Base-by-base conservation (phyloP, 2,797 vertebrate species). In the Tolypeutes matacus region DNA sequence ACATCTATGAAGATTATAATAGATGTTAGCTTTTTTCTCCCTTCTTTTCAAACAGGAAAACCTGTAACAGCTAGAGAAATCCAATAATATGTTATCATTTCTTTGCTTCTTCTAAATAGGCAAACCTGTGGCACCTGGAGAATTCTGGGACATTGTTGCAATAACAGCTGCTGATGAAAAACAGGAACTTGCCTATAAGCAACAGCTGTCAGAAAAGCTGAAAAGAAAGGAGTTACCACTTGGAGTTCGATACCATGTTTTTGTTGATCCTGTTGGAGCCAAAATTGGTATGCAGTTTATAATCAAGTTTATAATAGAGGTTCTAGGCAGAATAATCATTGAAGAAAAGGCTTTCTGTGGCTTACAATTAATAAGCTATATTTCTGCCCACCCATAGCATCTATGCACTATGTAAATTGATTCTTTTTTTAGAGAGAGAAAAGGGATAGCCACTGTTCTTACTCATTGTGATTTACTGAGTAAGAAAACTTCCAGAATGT, bases 111-210 rank as follows among this genome's bases (percentile, higher is more conserved):
- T 87, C 51, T 49, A 86, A 73, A 81, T 89, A 99, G 99, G 99
- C 85, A 98, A 92, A 92, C 93, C 97, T 58, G 98, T 98, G 49
- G 86, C 92, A 56, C 23, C 97, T 23, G 98, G 98, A 23, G 97
- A 98, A 97, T 99, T 99, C 83, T 99, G 99, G 99, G 99, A 99
- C 81, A 96, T 98, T 82, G 99, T 99, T 95, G 98, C 98, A 46
- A 97, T 99, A 93, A 99, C 99, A 39, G 99, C 99, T 7, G 98
- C 97, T 83, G 99, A 99, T 95, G 97, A 97, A 88, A 98, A 98
- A 53, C 99, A 99, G 97, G 99, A 97, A 96, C 96, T 97, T 34
- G 98, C 98, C 0, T 99, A 99, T 65, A 98, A 98, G 96, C 98
- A 98, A 93, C 99, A 99, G 97, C 98, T 99, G 62, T 95, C 96